Evolutionary conservation across 2,888 invertebrate species (phyloP).

Genomic region (Agrochola lychnidis): DNA sequence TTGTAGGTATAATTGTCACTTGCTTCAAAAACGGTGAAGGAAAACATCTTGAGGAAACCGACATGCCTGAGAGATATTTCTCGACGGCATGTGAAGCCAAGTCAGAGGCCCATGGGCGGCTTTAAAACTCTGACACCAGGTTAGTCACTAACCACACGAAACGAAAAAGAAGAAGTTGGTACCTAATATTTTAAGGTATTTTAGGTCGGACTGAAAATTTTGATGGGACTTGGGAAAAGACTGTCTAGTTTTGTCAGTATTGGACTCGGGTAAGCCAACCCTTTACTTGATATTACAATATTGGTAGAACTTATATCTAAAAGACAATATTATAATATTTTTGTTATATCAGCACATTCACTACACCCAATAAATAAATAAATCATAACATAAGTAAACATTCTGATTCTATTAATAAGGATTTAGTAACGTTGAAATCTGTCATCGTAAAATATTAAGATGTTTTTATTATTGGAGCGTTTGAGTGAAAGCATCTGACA

Average conservation of each 20-base stretch:
- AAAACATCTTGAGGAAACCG: too few species aligned
- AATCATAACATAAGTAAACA: constrained; percentile 30
- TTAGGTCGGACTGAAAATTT: background rate
- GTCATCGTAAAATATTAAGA: constrained; percentile 65
- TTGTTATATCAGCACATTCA: background rate
- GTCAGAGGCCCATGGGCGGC: too few species aligned
- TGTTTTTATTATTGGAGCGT: constrained; percentile 61
- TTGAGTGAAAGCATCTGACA: constrained; percentile 68
- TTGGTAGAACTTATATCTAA: background rate
- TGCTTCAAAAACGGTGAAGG: too few species aligned
- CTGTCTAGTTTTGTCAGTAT: background rate
- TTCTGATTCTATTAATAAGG: constrained; percentile 36
- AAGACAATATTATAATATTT: background rate
- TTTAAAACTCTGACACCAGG: too few species aligned
- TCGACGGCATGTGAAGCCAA: too few species aligned
- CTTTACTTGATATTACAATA: background rate
- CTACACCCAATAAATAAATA: background rate
- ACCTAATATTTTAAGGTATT: background rate
- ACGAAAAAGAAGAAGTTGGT: too few species aligned
- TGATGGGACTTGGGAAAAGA: background rate
- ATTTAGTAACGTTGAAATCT: constrained; percentile 57
- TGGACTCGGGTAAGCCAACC: background rate
- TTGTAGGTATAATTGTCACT: too few species aligned
- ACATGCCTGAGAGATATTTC: too few species aligned
- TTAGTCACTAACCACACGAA: too few species aligned